Conservation (phyloP, 1,140 invertebrate species). For the Plectus sambesii region DNA sequence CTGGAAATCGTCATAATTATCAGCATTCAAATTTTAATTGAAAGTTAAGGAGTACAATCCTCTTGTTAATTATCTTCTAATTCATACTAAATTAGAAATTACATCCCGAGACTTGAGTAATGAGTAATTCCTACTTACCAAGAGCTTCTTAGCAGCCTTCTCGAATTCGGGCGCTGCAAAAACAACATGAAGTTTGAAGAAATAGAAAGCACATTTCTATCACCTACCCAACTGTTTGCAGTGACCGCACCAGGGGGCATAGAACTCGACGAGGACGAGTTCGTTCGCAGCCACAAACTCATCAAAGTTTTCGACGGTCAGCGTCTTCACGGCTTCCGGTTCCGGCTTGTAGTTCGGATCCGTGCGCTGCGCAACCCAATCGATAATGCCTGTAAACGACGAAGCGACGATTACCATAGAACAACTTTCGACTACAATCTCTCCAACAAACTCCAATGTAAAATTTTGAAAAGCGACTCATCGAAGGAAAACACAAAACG, state of each 20-base stretch:
- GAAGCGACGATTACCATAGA: neutral
- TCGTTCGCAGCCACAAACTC: constrained; percentile 49
- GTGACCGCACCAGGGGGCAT: constrained; percentile 53
- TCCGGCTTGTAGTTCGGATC: constrained; percentile 51
- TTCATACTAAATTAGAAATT: too few relatives aligned
- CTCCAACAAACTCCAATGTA: too few relatives aligned
- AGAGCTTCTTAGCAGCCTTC: constrained; percentile 48
- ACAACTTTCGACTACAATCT: neutral
- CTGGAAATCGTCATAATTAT: too few relatives aligned
- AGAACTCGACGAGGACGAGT: constrained; percentile 56
- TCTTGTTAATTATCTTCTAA: too few relatives aligned
- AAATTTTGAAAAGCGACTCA: too few relatives aligned
- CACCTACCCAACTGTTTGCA: constrained; percentile 6
- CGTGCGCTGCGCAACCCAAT: constrained; percentile 36
- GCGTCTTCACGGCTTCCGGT: constrained; percentile 52
- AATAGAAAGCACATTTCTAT: constrained; percentile 8
- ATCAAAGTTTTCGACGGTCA: constrained; percentile 53
- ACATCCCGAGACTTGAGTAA: too few relatives aligned
- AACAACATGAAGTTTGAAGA: too few relatives aligned
- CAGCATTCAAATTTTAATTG: too few relatives aligned
- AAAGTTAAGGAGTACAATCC: too few relatives aligned
- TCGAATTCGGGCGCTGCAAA: constrained; percentile 52
- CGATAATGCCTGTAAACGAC: constrained; percentile 35
- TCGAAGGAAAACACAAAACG: constrained; percentile 11
- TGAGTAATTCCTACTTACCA: constrained; percentile 24